These are phyloP conservation scores for Varanus salvator DNA, from an alignment of 2,113 vertebrate species.

Conservation along the genomic window DNA sequence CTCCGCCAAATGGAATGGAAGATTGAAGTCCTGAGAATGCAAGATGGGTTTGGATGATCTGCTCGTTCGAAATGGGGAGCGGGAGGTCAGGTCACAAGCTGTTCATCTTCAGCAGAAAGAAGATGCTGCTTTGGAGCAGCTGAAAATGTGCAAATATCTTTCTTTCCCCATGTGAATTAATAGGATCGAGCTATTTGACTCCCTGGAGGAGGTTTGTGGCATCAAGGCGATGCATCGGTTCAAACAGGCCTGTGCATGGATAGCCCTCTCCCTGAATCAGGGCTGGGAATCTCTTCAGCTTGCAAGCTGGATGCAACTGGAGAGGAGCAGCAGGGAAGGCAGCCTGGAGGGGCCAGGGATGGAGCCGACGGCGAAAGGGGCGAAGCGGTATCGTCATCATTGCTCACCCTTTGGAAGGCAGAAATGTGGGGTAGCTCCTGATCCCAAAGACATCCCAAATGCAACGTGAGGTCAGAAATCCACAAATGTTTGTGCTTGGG, in stretches of 20 bases:
- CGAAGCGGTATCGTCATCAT: too few species aligned
- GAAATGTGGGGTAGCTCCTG: too few species aligned
- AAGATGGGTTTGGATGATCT: background rate
- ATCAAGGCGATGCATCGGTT: background rate
- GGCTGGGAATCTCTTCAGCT: too few species aligned
- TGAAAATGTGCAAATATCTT: background rate
- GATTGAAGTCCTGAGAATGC: slow-evolving; percentile 31
- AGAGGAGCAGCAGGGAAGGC: too few species aligned
- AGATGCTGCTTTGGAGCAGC: background rate
- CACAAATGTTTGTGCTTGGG: too few species aligned
- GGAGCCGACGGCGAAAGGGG: too few species aligned
- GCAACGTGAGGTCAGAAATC: too few species aligned
- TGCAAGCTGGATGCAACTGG: too few species aligned
- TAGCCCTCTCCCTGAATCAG: background rate
- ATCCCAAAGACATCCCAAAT: too few species aligned
- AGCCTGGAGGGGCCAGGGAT: too few species aligned
- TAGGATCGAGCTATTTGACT: too few species aligned
- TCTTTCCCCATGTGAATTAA: background rate
- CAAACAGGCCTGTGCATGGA: background rate
- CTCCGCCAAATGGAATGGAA: slow-evolving; percentile 20
- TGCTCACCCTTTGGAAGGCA: too few species aligned
- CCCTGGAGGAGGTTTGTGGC: background rate
- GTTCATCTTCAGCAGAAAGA: background rate
- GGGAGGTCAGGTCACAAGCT: background rate
- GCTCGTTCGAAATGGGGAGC: background rate